Evolutionary conservation across 1,140 invertebrate species (phyloP).

Genomic region (Heliconius eleuchia): DNA sequence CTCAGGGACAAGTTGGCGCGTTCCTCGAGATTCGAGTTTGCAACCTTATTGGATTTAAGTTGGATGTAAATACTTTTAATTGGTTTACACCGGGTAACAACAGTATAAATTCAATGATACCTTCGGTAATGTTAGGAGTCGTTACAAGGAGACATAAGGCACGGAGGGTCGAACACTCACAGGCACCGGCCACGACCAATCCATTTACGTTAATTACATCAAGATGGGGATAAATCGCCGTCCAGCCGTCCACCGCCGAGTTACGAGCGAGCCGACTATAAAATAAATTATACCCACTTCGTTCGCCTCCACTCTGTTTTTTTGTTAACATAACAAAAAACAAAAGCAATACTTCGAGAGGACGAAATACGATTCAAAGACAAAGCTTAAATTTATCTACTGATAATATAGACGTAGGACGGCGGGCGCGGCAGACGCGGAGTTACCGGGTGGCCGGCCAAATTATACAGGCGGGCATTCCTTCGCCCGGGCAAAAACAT

Average conservation of each 20-base stretch:
- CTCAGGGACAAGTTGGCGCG: conserved; percentile 71
- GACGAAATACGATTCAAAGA: conserved; percentile 81
- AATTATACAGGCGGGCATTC: conserved; percentile 79
- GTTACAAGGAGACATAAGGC: conserved; percentile 29
- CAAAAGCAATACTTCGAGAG: conserved; percentile 77
- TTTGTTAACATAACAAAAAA: conserved; percentile 75
- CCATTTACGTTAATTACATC: conserved; percentile 80
- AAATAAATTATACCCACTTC: conserved; percentile 72
- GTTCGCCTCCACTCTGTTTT: conserved; percentile 70
- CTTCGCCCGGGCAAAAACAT: conserved; percentile 75
- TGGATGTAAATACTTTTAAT: conserved; percentile 63
- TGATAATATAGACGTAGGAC: conserved; percentile 81
- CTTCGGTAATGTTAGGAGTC: conserved; percentile 43
- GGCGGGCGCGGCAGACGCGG: conserved; percentile 67
- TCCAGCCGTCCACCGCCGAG: conserved; percentile 78
- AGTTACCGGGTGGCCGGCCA: conserved; percentile 76
- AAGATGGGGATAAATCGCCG: conserved; percentile 80
- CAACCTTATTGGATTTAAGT: conserved; percentile 69
- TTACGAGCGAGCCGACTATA: conserved; percentile 79
- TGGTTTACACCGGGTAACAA: conserved; percentile 53
- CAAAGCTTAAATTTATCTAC: conserved; percentile 81
- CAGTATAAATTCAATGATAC: conserved; percentile 17
- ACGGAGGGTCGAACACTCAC: conserved; percentile 53
- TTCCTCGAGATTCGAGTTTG: conserved; percentile 62
- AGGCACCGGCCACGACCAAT: conserved; percentile 70